Evolutionary conservation across 2,113 vertebrate species (phyloP).

Genomic region (Gulo gulo): DNA sequence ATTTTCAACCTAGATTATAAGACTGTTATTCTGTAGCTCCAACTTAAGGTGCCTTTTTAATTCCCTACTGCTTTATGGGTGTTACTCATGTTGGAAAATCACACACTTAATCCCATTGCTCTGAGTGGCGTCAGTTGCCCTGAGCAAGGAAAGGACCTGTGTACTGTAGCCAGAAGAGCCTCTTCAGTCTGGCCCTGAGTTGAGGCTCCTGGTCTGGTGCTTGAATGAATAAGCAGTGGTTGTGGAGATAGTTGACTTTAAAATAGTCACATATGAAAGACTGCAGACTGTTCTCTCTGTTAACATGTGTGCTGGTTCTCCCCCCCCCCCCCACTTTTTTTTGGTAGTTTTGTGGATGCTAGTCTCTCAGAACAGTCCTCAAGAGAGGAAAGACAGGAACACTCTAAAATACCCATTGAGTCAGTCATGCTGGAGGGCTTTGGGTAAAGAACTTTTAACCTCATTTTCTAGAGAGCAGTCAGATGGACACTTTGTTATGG

Average conservation of each 20-base stretch:
- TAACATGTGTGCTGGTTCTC: not conserved
- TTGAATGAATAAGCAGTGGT: not conserved
- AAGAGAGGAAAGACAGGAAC: not conserved
- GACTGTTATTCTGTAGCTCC: conserved; percentile 48
- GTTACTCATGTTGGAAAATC: conserved; percentile 1
- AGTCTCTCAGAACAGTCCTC: not conserved
- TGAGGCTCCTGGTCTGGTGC: not conserved
- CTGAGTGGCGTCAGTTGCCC: not conserved
- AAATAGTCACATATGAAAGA: not conserved
- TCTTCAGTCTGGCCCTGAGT: not conserved
- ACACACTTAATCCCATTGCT: not conserved
- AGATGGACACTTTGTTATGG: not conserved
- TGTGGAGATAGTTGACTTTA: not conserved
- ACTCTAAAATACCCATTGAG: not conserved
- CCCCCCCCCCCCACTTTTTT: not conserved
- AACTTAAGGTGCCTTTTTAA: conserved; percentile 60
- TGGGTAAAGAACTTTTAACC: not conserved
- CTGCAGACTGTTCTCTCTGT: not conserved
- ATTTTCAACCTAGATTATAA: conserved; percentile 72
- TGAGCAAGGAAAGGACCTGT: not conserved
- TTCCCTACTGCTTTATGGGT: conserved; percentile 19
- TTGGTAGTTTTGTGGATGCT: not conserved
- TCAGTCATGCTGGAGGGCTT: not conserved
- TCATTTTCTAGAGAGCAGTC: conserved; percentile 21
- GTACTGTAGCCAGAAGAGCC: not conserved